Percentiles rank a stretch among this genome's conserved stretches.
Evolutionary conservation across 2,113 vertebrate genomes (phyloP).

Genomic region (Datnioides undecimradiatus): DNA sequence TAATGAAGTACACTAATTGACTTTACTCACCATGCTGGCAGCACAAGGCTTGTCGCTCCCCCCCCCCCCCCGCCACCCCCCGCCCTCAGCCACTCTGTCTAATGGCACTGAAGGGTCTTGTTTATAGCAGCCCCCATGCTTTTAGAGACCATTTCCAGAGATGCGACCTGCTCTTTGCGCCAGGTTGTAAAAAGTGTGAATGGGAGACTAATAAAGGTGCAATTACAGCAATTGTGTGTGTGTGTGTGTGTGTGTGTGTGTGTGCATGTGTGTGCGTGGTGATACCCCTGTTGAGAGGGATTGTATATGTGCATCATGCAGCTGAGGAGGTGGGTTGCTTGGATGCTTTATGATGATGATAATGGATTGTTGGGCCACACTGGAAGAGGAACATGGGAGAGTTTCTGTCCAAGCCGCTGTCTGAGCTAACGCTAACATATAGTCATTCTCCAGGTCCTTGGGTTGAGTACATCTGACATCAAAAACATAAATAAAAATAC

Average conservation of each 20-base stretch:
- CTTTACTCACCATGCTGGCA: constrained; percentile 42
- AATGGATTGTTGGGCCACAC: constrained; percentile 44
- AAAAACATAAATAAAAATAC: constrained; percentile 25
- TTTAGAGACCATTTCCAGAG: constrained; percentile 81
- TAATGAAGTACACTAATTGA: constrained; percentile 77
- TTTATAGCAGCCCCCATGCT: constrained; percentile 71
- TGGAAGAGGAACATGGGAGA: no score
- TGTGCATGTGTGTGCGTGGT: constrained; percentile 23
- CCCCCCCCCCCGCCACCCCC: constrained; percentile 51
- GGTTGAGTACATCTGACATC: background rate
- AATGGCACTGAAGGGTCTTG: constrained; percentile 76
- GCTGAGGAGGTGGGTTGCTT: constrained; percentile 27
- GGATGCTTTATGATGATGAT: constrained; percentile 53
- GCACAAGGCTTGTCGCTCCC: constrained; percentile 24
- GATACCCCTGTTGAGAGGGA: constrained; percentile 10
- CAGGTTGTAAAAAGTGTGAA: constrained; percentile 77
- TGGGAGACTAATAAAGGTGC: constrained; percentile 80
- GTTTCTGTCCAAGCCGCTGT: constrained; percentile 17
- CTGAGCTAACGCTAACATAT: background rate
- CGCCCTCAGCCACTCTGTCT: constrained; percentile 64
- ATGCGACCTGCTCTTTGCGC: constrained; percentile 70
- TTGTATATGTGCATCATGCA: constrained; percentile 25
- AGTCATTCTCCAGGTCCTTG: background rate
- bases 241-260: constrained; percentile 13
- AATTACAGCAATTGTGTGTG: constrained; percentile 74